Percentiles rank a stretch among this genome's conserved stretches.
phyloP scores from a whole-genome alignment of 2,888 invertebrate genomes.

The Tupiocoris notatus region DNA sequence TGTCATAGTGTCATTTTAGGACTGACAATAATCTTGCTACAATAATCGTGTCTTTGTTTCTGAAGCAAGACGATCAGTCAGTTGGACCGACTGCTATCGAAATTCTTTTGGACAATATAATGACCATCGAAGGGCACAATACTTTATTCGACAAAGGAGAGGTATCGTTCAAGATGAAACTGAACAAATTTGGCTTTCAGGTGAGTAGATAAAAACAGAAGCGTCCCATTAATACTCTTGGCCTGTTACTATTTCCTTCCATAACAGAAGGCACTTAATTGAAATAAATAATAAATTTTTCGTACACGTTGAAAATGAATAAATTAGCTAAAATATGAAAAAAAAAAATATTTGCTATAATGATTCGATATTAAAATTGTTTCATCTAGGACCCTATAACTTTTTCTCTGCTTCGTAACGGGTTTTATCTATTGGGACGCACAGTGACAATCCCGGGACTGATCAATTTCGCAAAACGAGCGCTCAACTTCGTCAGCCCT shows the following conservation, averaged over 20 bases:
- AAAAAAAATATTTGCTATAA: too few relatives aligned
- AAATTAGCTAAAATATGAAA: too few relatives aligned
- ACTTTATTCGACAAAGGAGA: conserved; percentile 66
- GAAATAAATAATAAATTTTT: too few relatives aligned
- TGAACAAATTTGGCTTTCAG: conserved; percentile 86
- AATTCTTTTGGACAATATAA: conserved; percentile 22
- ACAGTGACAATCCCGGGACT: not conserved
- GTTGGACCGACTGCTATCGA: too few relatives aligned
- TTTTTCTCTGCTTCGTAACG: conserved; percentile 2
- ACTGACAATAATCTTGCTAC: too few relatives aligned
- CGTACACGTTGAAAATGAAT: too few relatives aligned
- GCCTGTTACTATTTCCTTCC: too few relatives aligned
- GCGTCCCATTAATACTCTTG: not conserved
- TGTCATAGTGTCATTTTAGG: too few relatives aligned
- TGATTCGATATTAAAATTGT: not conserved
- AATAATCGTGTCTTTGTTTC: too few relatives aligned
- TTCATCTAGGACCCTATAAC: not conserved
- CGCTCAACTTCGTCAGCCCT: conserved; percentile 1
- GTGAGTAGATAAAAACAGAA: conserved; percentile 50
- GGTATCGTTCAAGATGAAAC: conserved; percentile 65
- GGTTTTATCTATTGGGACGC: not conserved
- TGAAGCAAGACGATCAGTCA: too few relatives aligned
- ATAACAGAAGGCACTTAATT: too few relatives aligned
- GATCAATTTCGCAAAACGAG: not conserved
- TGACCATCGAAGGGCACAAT: conserved; percentile 64